Conservation (phyloP, 2,113 vertebrate species). For the Phaethornis superciliosus region DNA sequence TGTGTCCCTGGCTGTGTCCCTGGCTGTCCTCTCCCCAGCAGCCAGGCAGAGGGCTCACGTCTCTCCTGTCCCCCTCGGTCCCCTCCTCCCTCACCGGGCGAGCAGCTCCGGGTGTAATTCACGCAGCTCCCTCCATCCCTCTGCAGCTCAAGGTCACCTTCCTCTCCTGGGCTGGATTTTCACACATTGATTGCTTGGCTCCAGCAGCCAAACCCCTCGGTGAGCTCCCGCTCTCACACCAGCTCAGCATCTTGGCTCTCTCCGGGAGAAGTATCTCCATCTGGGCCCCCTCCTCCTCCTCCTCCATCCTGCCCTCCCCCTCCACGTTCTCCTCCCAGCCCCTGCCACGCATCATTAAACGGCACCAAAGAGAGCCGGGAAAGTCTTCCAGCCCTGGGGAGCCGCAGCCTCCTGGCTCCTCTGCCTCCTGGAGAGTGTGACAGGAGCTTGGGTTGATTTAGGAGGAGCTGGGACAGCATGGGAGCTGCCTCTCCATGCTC, state of each 20-base stretch:
- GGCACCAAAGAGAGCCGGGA: background rate
- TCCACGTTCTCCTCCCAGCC: background rate
- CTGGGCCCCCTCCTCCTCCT: background rate
- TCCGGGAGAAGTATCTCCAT: background rate
- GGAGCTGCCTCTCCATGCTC: background rate
- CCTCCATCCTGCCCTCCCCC: background rate
- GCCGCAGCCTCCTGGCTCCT: background rate
- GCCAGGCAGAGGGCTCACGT: background rate
- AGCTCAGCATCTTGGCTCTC: conserved; percentile 34
- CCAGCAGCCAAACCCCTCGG: background rate
- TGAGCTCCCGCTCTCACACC: conserved; percentile 33
- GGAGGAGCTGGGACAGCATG: background rate
- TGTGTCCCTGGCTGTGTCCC: too few species aligned
- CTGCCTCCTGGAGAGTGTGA: background rate
- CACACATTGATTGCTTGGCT: conserved; percentile 55
- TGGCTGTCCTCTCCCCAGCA: background rate
- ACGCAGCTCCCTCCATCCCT: background rate
- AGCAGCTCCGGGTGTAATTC: background rate
- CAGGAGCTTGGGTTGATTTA: background rate
- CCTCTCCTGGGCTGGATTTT: background rate
- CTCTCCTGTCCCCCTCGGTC: background rate
- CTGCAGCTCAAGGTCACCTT: conserved; percentile 61
- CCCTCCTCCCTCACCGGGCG: background rate
- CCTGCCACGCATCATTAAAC: background rate
- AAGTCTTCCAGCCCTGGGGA: background rate